Conservation (phyloP, 2,113 vertebrate species). For the Nothoprocta pentlandii region DNA sequence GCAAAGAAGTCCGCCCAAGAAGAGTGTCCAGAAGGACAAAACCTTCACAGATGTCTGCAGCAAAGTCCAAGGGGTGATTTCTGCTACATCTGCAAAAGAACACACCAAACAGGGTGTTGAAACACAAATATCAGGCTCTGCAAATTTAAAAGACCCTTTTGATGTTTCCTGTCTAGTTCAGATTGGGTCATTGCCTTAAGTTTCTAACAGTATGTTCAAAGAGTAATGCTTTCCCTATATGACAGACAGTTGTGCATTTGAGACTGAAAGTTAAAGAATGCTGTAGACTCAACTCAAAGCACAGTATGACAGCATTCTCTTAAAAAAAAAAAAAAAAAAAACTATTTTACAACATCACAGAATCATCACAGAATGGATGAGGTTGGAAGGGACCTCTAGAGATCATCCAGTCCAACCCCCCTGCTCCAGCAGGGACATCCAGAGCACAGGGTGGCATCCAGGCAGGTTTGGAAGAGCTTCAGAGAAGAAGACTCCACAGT, state of each 20-base stretch:
- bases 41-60: accelerated
- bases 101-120: accelerated
- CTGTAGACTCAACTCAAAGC: not conserved
- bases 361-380: no score
- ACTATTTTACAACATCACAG: not conserved
- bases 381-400: no score
- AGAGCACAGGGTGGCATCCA: no score
- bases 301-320: not conserved
- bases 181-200: not conserved
- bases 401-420: no score
- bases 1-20: not conserved
- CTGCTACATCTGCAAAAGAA: not conserved
- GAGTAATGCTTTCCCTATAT: not conserved
- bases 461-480: no score
- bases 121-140: not conserved
- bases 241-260: not conserved
- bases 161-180: not conserved
- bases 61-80: not conserved
- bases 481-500: no score
- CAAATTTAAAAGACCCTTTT: accelerated
- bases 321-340: not conserved
- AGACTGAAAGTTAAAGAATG: not conserved
- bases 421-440: no score
- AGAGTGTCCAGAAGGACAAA: accelerated
- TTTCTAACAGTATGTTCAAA: not conserved